Evolutionary conservation across 2,888 invertebrate genomes (phyloP).

Genomic region (Harpagoxenus sublaevis): DNA sequence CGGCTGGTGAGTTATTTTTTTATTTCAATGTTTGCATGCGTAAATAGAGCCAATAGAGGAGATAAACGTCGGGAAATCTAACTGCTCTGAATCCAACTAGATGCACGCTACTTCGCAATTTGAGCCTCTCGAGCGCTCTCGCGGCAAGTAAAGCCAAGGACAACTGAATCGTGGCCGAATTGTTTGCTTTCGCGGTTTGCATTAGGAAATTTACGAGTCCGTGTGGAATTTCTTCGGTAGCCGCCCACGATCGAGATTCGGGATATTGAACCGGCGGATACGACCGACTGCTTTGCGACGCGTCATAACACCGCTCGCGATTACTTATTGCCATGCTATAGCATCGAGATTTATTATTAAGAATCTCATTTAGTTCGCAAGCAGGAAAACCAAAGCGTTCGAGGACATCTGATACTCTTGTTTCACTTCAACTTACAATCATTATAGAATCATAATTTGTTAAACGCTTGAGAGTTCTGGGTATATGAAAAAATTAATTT

Average conservation of each 20-base stretch:
- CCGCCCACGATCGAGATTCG: constrained; percentile 26
- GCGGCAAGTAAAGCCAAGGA: constrained; percentile 46
- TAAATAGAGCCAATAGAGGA: no score
- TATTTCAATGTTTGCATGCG: no score
- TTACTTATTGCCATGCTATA: not conserved
- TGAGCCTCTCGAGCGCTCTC: not conserved
- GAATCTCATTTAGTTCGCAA: not conserved
- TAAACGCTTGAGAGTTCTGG: not conserved
- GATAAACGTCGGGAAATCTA: no score
- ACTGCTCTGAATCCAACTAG: not conserved
- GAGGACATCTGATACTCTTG: not conserved
- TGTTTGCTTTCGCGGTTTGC: constrained; percentile 42
- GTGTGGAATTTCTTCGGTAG: constrained; percentile 28
- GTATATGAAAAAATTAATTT: not conserved
- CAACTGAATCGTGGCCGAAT: constrained; percentile 27
- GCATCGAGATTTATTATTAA: not conserved
- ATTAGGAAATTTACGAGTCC: constrained; percentile 47
- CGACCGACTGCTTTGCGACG: not conserved
- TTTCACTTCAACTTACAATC: not conserved
- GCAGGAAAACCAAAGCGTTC: not conserved
- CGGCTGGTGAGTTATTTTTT: no score
- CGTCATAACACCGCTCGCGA: not conserved
- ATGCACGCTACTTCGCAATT: not conserved
- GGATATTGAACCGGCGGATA: constrained; percentile 34
- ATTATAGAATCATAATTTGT: not conserved